A percentile compares a stretch with the other conserved stretches of the same genome.
phyloP scores from a whole-genome alignment of 2,113 vertebrate species.

The Phrynosoma blainvillii region DNA sequence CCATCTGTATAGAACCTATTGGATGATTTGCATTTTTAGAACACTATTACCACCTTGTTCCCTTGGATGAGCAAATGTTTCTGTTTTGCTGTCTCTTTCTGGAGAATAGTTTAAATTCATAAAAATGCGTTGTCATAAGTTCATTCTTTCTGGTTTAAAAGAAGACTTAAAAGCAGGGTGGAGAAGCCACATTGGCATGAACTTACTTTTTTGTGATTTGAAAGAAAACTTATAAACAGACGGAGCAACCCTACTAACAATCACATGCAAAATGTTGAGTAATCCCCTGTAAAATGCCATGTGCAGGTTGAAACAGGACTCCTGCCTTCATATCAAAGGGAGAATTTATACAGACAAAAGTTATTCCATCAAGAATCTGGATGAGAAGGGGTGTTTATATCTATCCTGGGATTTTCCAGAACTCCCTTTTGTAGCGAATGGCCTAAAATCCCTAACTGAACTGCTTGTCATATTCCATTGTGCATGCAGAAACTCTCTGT shows the following conservation, averaged over 20 bases:
- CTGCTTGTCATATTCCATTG: background rate
- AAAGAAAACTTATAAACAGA: too few relatives aligned
- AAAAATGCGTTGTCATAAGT: background rate
- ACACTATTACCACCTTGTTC: background rate
- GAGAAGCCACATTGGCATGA: too few relatives aligned
- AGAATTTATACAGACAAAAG: background rate
- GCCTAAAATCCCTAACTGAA: background rate
- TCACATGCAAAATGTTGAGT: background rate
- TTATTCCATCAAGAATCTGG: background rate
- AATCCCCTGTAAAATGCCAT: background rate
- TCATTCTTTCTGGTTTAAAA: background rate
- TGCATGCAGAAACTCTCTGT: too few relatives aligned
- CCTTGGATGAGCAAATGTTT: background rate
- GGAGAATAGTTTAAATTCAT: background rate
- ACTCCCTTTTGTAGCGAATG: background rate
- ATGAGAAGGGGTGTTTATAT: background rate
- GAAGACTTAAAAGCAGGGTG: background rate
- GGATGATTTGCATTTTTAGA: constrained; percentile 34
- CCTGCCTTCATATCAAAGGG: background rate
- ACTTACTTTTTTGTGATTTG: too few relatives aligned
- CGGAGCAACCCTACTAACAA: too few relatives aligned
- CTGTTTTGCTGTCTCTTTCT: background rate
- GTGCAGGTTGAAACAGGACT: background rate
- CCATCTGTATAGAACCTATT: constrained; percentile 6
- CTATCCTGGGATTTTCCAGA: background rate